Evolutionary conservation across 2,797 vertebrate species (phyloP), one percentile per base, ranked within the genome.

Genomic region (Lophura swinhoii): DNA sequence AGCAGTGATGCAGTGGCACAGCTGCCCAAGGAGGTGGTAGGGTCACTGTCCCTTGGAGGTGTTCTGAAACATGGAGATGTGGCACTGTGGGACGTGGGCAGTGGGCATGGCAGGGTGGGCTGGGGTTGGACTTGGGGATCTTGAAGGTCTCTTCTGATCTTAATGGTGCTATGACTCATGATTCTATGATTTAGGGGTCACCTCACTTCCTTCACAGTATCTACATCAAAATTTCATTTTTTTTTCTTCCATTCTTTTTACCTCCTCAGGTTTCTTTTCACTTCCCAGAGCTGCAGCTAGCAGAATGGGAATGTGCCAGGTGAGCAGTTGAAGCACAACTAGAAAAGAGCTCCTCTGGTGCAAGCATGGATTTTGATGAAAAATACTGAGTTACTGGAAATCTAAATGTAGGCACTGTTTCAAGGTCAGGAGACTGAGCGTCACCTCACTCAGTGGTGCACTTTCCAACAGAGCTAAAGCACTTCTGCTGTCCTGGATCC

Each of bases 321-420:
- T 87, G n/a, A 91, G 73, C 75, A 72, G 60, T 7, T 8, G 5
- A 86, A 71, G 7, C 15, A 63, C 77, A 81, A 14, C n/a, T 31
- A 37, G 68, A 58, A 67, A 77, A 84, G 51, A 24, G 4, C 8
- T 79, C 58, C 72, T 73, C 20, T 39, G 31, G 5, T 53, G 29
- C 67, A 85, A 83, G 41, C 23, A 48, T 26, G 53, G 53, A 37
- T 83, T 80, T 44, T 55, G 20, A 35, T 46, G 20, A 86, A 80
- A 81, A 69, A 63, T 56, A 79, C 1, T 21, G 51, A 86, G 78
- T 90, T 91, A 88, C 73, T 86, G 83, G 84, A 84, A 96, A 82
- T 88, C 80, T 59, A 56, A 85, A 72, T 0, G 0, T 49, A 63
- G 64, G 60, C 75, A 63, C 9, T 55, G 29, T 75, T 75, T 60